Evolutionary conservation across 2,888 invertebrate genomes (phyloP).

Genomic region (Cheilosia grossa): DNA sequence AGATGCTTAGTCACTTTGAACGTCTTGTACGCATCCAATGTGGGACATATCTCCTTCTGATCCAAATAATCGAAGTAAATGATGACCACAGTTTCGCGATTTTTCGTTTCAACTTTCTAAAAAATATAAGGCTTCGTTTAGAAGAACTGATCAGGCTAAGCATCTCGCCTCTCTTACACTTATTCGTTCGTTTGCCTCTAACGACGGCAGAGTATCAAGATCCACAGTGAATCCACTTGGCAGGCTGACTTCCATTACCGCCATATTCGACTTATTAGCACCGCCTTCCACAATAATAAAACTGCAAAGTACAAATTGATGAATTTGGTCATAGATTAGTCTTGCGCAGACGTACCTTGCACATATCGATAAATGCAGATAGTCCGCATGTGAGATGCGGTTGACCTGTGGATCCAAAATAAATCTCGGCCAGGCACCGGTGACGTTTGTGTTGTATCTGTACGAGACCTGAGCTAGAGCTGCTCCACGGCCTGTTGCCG

Average conservation of each 20-base stretch:
- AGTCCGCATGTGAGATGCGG: constrained; percentile 91
- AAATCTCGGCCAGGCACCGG: constrained; percentile 94
- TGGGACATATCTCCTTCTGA: constrained; percentile 91
- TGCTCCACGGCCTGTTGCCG: constrained; percentile 92
- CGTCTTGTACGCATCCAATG: constrained; percentile 92
- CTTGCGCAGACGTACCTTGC: constrained; percentile 85
- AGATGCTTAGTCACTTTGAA: constrained; percentile 94
- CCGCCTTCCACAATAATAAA: constrained; percentile 80
- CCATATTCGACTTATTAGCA: constrained; percentile 88
- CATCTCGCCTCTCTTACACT: constrained; percentile 75
- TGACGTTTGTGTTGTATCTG: constrained; percentile 92
- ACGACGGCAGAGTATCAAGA: constrained; percentile 89
- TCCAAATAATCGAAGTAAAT: constrained; percentile 90
- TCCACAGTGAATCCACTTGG: constrained; percentile 96
- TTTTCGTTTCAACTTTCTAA: constrained; percentile 87
- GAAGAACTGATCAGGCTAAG: too few species aligned
- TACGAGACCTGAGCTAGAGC: constrained; percentile 91
- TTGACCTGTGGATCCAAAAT: constrained; percentile 95
- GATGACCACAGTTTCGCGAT: constrained; percentile 87
- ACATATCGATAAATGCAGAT: constrained; percentile 93
- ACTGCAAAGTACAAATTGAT: constrained; percentile 67
- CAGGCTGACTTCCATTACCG: constrained; percentile 94
- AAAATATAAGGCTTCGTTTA: constrained; percentile 8
- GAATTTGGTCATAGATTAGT: too few species aligned
- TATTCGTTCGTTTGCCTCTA: constrained; percentile 84